Base-by-base conservation (phyloP, 2,888 invertebrate genomes). In the Merodon equestris region DNA sequence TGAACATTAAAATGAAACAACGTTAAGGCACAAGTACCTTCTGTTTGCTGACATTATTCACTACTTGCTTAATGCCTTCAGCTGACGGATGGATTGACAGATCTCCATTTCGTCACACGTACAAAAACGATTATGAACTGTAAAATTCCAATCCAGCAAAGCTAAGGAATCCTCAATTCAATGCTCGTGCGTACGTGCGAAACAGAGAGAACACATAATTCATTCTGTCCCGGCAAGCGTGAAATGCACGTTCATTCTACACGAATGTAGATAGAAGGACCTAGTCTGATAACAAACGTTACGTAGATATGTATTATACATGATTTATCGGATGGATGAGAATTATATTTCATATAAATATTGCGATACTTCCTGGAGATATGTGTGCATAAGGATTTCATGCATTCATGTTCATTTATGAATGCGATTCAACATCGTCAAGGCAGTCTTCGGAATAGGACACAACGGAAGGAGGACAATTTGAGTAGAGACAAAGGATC, bases 401-500 rank as follows among this genome's bases (percentile, higher is more conserved):
- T 2, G 27, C 27, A 27, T 27, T 7, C 3, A n/a, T n/a, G 27
- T 27, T 27, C 27, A 7, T 27, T 4, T 27, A 7, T 2, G 27
- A 4, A 27, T 27, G 7, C 3, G 27, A 4, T 4, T 27, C n/a
- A n/a, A n/a, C n/a, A n/a, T n/a, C n/a, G n/a, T n/a, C n/a, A 27
- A 27, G 27, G 27, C 27, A 27, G 7, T 44, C 10, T 40, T 17
- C 15, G 53, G 47, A 53, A 19, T 38, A 42, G 19, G 68, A 19
- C 12, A 42, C 45, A 64, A 64, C 44, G 34, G 50, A 60, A 60
- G 34, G 40, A 42, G 47, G 12, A 42, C 19, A 13, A 53, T 70
- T 53, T 13, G 1, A 54, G n/a, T 4, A 40, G 71, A 71, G 71
- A 71, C 60, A 72, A 67, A 67, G 61, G 66, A 77, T 57, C 56